Conservation (phyloP, 2,113 vertebrate genomes). For the Carollia perspicillata region DNA sequence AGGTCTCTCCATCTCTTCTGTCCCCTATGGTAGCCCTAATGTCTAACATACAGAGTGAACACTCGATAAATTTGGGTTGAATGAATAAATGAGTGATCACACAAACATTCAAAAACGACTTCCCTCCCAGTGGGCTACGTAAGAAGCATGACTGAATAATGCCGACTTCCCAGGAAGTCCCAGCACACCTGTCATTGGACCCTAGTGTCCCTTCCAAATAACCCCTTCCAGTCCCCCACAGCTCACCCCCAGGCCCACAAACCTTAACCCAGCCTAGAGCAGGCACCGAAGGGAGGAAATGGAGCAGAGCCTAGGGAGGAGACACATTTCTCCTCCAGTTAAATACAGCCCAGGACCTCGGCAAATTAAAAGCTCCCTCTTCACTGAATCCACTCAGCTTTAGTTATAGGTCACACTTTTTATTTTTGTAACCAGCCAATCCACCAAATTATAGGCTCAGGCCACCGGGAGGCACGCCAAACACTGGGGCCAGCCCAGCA, state of each 20-base stretch:
- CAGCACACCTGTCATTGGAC: background rate
- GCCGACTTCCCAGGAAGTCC: background rate
- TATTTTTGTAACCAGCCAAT: conserved; percentile 79
- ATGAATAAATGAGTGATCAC: background rate
- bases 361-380: conserved; percentile 76
- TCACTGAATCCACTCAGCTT: conserved; percentile 72
- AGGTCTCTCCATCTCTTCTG: background rate
- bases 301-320: conserved; percentile 52
- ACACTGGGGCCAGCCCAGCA: conserved; percentile 44
- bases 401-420: conserved; percentile 78
- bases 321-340: conserved; percentile 56
- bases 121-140: background rate
- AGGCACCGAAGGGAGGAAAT: conserved; percentile 18
- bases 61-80: background rate
- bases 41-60: conserved; percentile 7
- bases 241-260: background rate
- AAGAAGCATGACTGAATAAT: conserved; percentile 6
- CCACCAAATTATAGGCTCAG: conserved; percentile 77
- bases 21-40: background rate
- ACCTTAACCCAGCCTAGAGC: background rate
- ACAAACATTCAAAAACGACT: conserved; percentile 12
- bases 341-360: conserved; percentile 69
- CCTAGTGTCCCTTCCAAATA: background rate
- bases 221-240: background rate
- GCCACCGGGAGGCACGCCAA: conserved; percentile 52